A percentile compares a stretch with the other conserved stretches of the same genome.
phyloP scores from a whole-genome alignment of 2,797 vertebrate genomes.

The Toxotes lorentzi region DNA sequence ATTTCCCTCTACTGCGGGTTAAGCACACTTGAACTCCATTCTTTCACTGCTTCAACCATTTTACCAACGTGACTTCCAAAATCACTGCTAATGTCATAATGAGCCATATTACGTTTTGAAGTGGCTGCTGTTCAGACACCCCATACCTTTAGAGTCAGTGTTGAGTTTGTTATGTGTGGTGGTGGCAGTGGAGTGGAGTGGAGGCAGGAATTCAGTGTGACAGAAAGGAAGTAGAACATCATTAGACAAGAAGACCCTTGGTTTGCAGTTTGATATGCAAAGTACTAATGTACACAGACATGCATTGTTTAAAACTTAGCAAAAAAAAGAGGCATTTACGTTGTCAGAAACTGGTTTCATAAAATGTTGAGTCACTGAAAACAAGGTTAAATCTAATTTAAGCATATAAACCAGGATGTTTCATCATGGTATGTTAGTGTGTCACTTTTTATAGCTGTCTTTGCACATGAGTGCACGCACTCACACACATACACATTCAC shows the following conservation, averaged over 20 bases:
- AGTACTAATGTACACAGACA: not conserved
- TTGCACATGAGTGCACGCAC: slow-evolving; percentile 20
- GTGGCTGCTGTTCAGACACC: slow-evolving; percentile 30
- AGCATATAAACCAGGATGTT: slow-evolving; percentile 9
- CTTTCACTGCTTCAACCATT: slow-evolving; percentile 25
- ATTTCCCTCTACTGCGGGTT: slow-evolving; percentile 13
- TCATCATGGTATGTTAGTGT: slow-evolving; percentile 9
- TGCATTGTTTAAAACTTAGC: not conserved
- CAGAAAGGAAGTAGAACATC: not conserved
- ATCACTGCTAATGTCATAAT: slow-evolving; percentile 35
- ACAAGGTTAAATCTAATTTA: slow-evolving; percentile 10
- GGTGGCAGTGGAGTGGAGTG: slow-evolving; percentile 32
- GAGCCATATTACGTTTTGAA: slow-evolving; percentile 39
- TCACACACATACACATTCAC: slow-evolving; percentile 19
- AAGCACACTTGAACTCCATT: slow-evolving; percentile 32
- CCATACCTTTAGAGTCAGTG: slow-evolving; percentile 25
- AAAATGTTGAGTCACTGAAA: not conserved
- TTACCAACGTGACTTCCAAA: slow-evolving; percentile 29
- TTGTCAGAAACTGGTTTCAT: not conserved
- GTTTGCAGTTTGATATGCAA: no score
- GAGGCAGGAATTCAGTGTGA: slow-evolving; percentile 21
- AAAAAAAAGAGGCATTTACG: not conserved
- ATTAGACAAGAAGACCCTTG: slow-evolving; percentile 14
- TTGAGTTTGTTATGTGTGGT: slow-evolving; percentile 21
- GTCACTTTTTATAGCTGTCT: slow-evolving; percentile 27